Conservation (phyloP, 2,888 invertebrate genomes). For the Cheilosia scutellata region DNA sequence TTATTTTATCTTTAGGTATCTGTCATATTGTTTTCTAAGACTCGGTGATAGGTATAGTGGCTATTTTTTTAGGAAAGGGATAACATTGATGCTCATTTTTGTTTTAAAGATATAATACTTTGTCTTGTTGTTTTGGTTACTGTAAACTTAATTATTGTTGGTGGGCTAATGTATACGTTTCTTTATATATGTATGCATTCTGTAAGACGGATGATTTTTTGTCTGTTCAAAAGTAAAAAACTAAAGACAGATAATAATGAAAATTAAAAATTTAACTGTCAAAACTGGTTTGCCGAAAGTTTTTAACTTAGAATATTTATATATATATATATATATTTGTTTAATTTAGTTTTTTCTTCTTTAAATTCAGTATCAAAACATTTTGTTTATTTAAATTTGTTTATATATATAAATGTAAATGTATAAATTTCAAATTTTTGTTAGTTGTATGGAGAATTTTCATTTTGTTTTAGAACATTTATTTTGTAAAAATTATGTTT, state of each 20-base stretch:
- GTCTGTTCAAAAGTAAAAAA: neutral
- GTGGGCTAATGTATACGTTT: constrained; percentile 34
- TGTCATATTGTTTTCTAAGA: neutral
- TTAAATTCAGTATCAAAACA: constrained; percentile 71
- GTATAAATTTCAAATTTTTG: constrained; percentile 61
- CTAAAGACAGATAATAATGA: constrained; percentile 9
- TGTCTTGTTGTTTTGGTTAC: constrained; percentile 1
- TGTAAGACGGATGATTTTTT: constrained; percentile 42
- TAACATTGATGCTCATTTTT: constrained; percentile 13
- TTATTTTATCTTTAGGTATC: constrained; percentile 6
- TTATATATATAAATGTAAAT: constrained; percentile 65
- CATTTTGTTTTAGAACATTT: constrained; percentile 8
- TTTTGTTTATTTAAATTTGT: constrained; percentile 47
- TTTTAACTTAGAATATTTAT: constrained; percentile 12
- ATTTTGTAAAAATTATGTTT: constrained; percentile 52
- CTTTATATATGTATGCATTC: constrained; percentile 28
- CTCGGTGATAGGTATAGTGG: constrained; percentile 10
- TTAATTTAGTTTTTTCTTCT: constrained; percentile 27
- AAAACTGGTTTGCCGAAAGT: constrained; percentile 48
- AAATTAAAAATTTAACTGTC: constrained; percentile 16
- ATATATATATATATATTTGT: neutral
- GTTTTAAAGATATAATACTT: neutral
- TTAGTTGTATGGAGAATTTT: constrained; percentile 37
- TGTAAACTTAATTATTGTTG: constrained; percentile 46
- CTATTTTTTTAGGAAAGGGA: neutral